These are phyloP conservation scores for Heliopora coerulea DNA, from an alignment of 92 coral and sea anemone genomes.

Conservation along the genomic window DNA sequence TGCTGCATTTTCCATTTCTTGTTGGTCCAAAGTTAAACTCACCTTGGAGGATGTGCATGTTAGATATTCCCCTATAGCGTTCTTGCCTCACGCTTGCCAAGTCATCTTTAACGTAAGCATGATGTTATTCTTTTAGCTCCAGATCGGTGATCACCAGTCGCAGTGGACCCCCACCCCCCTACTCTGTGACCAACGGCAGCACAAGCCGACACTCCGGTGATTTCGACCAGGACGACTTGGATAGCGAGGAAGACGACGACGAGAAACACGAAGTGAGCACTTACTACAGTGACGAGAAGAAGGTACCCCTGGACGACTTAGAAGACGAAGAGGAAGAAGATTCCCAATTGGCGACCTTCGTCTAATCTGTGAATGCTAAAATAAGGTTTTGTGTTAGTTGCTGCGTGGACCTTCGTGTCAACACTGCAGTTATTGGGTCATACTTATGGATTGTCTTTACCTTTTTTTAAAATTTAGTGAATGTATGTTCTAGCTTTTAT, in stretches of 20 bases:
- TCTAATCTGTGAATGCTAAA: too few relatives aligned
- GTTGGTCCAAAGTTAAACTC: too few relatives aligned
- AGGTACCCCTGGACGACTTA: slow-evolving; percentile 25
- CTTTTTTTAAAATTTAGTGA: too few relatives aligned
- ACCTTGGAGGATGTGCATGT: too few relatives aligned
- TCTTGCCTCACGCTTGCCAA: too few relatives aligned
- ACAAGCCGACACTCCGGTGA: slow-evolving; percentile 38
- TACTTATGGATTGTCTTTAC: too few relatives aligned
- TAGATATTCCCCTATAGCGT: too few relatives aligned
- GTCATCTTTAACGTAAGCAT: neutral
- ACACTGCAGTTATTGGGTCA: too few relatives aligned
- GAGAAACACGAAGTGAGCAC: slow-evolving; percentile 39
- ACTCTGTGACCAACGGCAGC: slow-evolving; percentile 14
- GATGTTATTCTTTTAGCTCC: slow-evolving; percentile 2
- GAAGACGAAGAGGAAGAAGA: slow-evolving; percentile 39
- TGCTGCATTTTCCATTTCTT: too few relatives aligned
- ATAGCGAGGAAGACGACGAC: slow-evolving; percentile 24
- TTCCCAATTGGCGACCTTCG: slow-evolving; percentile 28
- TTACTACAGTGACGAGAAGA: slow-evolving; percentile 44
- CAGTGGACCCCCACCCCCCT: slow-evolving; percentile 28
- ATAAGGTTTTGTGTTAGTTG: too few relatives aligned
- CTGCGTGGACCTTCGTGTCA: too few relatives aligned
- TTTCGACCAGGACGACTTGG: slow-evolving; percentile 31
- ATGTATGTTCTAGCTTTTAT: too few relatives aligned
- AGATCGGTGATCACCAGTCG: slow-evolving; percentile 37